Evolutionary conservation across 2,113 vertebrate genomes (phyloP), one percentile per base, ranked within the genome.

Genomic region (Caracal caracal): DNA sequence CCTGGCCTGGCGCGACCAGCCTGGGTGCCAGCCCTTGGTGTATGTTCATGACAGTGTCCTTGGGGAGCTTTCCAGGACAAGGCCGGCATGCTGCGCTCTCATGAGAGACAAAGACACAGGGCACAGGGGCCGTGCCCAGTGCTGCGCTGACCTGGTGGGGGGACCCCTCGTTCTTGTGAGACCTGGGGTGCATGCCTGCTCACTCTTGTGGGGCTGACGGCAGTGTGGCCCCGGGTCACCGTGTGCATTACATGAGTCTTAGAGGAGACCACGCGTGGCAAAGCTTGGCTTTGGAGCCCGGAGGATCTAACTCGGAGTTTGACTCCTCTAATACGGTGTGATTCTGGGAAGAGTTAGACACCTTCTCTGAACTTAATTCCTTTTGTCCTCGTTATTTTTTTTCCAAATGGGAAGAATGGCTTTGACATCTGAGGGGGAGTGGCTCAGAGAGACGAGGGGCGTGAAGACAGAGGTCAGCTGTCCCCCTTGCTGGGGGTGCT

Each of bases 351-450:
- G 43, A 81, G 15, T 70, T 61, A 70, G 35, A 7, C 30, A 28
- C 1, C 6, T 76, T 43, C 51, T 51, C 30, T 37, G 84, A 37
- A 33, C 75, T 79, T 80, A 53, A 81, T 47, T 83, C 43, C 49
- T 73, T 88, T 82, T 40, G 30, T 68, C 79, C 59, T 81, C 12
- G 28, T 71, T 93, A n/a, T 9, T 68, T 85, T 86, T 47, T 82
- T 71, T 59, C 78, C 33, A 40, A 86, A 73, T 2, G 4, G 79
- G 79, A 89, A 80, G 8, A 3, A 20, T 10, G 6, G 20, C 10
- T 35, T 4, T 6, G n/a, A 10, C 12, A 26, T 43, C 61, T 86
- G 8, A 11, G 43, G 24, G 5, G 3, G 26, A 35, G 5, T 19
- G 24, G 13, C 24, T 65, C 47, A 82, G 59, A 26, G 37, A 40